Evolutionary conservation across 92 coral and sea anemone genomes (phyloP).

Genomic region (Diadumene lineata): DNA sequence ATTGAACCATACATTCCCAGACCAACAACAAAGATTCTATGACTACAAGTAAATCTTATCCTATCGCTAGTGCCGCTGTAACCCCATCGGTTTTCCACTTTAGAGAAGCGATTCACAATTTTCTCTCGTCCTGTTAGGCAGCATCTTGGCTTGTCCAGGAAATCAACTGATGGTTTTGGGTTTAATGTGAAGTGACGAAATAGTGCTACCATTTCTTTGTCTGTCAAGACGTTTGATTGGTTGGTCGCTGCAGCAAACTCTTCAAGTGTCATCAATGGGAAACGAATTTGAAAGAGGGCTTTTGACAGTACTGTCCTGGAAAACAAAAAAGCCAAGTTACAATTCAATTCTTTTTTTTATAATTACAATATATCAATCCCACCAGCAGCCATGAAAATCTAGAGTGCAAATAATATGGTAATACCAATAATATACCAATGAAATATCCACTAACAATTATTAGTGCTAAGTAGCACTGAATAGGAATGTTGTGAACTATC

Average conservation of each 20-base stretch:
- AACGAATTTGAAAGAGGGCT: slow-evolving; percentile 90
- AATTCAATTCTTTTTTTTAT: no score
- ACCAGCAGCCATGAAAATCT: no score
- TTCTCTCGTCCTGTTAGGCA: slow-evolving; percentile 94
- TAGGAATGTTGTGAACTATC: no score
- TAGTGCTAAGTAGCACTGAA: no score
- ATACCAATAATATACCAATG: no score
- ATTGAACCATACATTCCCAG: slow-evolving; percentile 93
- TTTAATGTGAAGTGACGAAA: slow-evolving; percentile 91
- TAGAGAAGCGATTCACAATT: slow-evolving; percentile 75
- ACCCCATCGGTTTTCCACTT: slow-evolving; percentile 99
- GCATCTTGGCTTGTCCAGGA: slow-evolving; percentile 92
- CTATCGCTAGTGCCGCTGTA: slow-evolving; percentile 99
- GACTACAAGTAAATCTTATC: slow-evolving; percentile 84
- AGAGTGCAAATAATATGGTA: no score
- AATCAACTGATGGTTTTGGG: slow-evolving; percentile 89
- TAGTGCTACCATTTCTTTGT: slow-evolving; percentile 87
- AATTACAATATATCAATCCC: no score
- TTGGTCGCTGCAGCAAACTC: slow-evolving; percentile 87
- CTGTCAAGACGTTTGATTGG: slow-evolving; percentile 88
- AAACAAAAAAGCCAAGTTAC: no score
- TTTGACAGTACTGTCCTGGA: slow-evolving; percentile 79
- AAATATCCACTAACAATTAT: no score
- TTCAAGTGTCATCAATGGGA: slow-evolving; percentile 93
- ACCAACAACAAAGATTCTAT: slow-evolving; percentile 91